phyloP scores from a whole-genome alignment of 1,140 invertebrate species.

The Drosophila tristis region DNA sequence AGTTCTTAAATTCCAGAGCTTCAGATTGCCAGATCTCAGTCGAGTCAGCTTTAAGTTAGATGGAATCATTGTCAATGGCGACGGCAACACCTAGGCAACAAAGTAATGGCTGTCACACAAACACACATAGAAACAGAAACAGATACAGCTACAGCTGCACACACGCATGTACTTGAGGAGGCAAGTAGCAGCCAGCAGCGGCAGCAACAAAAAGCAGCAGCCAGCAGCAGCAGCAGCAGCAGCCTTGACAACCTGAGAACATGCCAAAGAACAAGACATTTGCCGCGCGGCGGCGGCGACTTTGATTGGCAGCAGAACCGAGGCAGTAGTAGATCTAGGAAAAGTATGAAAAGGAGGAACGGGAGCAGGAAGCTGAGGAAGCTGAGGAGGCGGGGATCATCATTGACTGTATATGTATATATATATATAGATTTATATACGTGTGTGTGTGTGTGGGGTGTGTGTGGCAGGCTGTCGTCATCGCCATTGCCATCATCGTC shows the following conservation, averaged over 20 bases:
- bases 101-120: slow-evolving; percentile 67
- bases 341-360: background rate
- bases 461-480: slow-evolving; percentile 35
- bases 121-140: slow-evolving; percentile 22
- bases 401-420: slow-evolving; percentile 33
- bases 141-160: slow-evolving; percentile 15
- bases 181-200: no score
- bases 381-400: slow-evolving; percentile 20
- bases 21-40: slow-evolving; percentile 6
- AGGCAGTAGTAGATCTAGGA: slow-evolving; percentile 5
- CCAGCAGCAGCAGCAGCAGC: slow-evolving; percentile 3
- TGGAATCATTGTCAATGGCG: slow-evolving; percentile 70
- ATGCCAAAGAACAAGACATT: slow-evolving; percentile 75
- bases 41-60: slow-evolving; percentile 52
- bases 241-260: slow-evolving; percentile 71
- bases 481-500: slow-evolving; percentile 57
- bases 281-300: slow-evolving; percentile 53
- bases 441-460: slow-evolving; percentile 12
- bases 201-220: no score
- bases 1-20: slow-evolving; percentile 20
- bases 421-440: background rate
- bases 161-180: slow-evolving; percentile 58
- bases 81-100: slow-evolving; percentile 74
- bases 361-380: background rate
- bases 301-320: slow-evolving; percentile 68